phyloP scores from a whole-genome alignment of 1,140 invertebrate species.

The Heliconius melpomene region DNA sequence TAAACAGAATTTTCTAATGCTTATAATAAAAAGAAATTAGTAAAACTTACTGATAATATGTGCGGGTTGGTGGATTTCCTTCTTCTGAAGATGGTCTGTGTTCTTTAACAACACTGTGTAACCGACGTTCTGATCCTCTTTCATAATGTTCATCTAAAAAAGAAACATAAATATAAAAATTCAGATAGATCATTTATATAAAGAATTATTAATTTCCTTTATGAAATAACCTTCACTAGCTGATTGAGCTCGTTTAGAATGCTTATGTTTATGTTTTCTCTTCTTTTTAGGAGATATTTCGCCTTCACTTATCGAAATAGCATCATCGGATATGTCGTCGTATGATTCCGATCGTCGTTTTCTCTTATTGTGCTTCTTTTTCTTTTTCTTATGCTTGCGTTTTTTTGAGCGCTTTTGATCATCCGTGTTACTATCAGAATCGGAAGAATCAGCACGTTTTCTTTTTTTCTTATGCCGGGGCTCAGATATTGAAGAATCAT shows the following conservation, averaged over 20 bases:
- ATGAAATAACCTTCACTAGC: conserved; percentile 55
- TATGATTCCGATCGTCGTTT: conserved; percentile 63
- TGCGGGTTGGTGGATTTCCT: conserved; percentile 56
- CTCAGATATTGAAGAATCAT: conserved; percentile 66
- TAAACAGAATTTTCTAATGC: background rate
- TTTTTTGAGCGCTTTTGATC: conserved; percentile 71
- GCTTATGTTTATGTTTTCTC: conserved; percentile 75
- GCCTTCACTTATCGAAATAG: conserved; percentile 66
- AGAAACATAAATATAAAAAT: background rate
- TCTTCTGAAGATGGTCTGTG: conserved; percentile 63
- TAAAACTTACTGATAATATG: conserved; percentile 71
- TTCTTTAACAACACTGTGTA: conserved; percentile 74
- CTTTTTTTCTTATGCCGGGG: conserved; percentile 75
- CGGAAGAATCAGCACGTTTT: conserved; percentile 69
- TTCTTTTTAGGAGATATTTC: conserved; percentile 70
- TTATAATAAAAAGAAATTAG: background rate
- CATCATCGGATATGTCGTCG: conserved; percentile 54
- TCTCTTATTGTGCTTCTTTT: conserved; percentile 77
- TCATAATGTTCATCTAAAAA: conserved; percentile 48
- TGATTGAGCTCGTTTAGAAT: conserved; percentile 59
- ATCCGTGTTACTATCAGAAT: conserved; percentile 70
- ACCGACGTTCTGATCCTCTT: conserved; percentile 48
- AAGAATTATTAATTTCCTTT: background rate
- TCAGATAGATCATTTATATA: background rate
- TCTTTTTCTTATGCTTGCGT: conserved; percentile 80